Evolutionary conservation across 2,797 vertebrate genomes (phyloP).

Genomic region (Sebastes steindachneri): DNA sequence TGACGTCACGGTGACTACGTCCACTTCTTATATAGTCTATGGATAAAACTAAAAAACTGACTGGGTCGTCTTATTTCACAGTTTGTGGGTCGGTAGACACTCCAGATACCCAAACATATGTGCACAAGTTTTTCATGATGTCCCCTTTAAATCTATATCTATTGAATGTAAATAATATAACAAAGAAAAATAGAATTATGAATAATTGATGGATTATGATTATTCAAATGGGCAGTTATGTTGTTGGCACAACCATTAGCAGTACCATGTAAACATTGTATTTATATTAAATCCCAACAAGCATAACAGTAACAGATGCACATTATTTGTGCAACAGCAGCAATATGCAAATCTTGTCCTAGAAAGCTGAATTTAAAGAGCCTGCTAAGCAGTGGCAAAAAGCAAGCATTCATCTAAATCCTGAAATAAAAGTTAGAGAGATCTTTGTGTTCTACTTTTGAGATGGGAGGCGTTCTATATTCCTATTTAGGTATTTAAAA

Average conservation of each 20-base stretch:
- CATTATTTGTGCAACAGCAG: constrained; percentile 12
- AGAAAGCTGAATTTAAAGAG: constrained; percentile 31
- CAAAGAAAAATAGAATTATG: no score
- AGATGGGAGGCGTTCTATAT: background rate
- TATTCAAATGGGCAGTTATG: background rate
- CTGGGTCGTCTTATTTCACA: background rate
- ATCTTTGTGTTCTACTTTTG: constrained; percentile 39
- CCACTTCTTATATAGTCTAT: no score
- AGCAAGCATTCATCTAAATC: constrained; percentile 1
- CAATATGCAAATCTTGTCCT: constrained; percentile 37
- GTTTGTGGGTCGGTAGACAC: background rate
- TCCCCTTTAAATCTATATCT: background rate
- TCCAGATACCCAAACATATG: background rate
- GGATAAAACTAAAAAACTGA: background rate
- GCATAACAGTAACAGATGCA: background rate
- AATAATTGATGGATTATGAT: background rate
- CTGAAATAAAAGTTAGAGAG: constrained; percentile 26
- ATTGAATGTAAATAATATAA: no score
- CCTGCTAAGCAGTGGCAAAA: constrained; percentile 22
- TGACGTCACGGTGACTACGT: no score
- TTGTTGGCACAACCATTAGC: background rate
- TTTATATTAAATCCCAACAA: constrained; percentile 1
- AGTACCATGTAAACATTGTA: background rate
- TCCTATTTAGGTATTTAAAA: constrained; percentile 41
- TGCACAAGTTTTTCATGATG: background rate